phyloP scores from a whole-genome alignment of 2,888 invertebrate genomes.

The Thecophora atra region DNA sequence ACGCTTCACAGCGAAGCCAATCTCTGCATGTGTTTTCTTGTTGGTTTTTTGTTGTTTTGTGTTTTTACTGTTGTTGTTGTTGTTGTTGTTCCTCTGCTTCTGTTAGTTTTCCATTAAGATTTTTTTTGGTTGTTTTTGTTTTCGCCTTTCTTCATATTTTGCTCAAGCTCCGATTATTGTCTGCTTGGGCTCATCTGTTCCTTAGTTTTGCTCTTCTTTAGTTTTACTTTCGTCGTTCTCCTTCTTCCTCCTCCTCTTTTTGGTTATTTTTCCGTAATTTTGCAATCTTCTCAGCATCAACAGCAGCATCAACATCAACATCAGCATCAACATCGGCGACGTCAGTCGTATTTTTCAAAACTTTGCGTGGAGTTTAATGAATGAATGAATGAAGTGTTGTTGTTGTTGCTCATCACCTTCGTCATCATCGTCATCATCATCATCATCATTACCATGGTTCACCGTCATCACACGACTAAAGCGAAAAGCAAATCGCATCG shows the following conservation, averaged over 20 bases:
- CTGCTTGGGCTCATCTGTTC: conserved; percentile 30
- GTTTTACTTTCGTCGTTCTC: too few species aligned
- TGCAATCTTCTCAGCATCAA: background rate
- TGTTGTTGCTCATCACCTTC: background rate
- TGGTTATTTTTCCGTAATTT: background rate
- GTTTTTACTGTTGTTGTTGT: background rate
- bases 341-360: background rate
- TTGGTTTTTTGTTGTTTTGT: conserved; percentile 1
- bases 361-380: background rate
- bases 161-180: conserved; percentile 11
- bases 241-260: background rate
- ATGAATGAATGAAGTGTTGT: background rate
- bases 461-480: background rate
- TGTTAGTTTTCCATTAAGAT: too few species aligned
- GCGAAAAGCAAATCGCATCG: too few species aligned
- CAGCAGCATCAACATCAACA: background rate
- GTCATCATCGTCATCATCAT: background rate
- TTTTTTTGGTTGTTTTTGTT: background rate
- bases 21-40: background rate
- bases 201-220: conserved; percentile 7
- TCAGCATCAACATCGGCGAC: background rate
- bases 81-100: too few species aligned
- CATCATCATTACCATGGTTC: background rate
- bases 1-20: background rate
- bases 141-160: background rate